A percentile compares a stretch with the other conserved stretches of the same genome.
These are phyloP conservation scores for Decapterus maruadsi DNA, from an alignment of 2,797 vertebrate genomes.

Conservation along the genomic window DNA sequence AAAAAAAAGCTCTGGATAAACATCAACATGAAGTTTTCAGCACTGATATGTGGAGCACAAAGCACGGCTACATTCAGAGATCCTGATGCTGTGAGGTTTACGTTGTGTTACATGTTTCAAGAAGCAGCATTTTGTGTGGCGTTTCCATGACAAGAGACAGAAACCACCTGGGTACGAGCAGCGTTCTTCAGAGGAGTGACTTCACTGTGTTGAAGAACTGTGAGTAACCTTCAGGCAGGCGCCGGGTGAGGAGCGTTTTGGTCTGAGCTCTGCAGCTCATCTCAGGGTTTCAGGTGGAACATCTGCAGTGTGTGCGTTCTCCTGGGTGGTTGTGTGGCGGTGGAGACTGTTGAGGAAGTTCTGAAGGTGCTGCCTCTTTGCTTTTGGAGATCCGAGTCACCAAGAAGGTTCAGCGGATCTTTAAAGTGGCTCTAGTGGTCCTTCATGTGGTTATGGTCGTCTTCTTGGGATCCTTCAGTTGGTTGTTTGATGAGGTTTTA, in stretches of 20 bases:
- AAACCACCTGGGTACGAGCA: slow-evolving; percentile 22
- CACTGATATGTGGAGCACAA: neutral
- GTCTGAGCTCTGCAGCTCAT: neutral
- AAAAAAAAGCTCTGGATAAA: too few relatives aligned
- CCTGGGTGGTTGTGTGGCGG: neutral
- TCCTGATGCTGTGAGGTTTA: slow-evolving; percentile 23
- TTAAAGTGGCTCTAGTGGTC: neutral
- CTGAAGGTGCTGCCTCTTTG: too few relatives aligned
- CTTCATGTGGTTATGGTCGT: too few relatives aligned
- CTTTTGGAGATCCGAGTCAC: too few relatives aligned
- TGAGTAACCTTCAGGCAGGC: neutral
- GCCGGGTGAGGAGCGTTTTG: neutral
- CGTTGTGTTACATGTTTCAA: slow-evolving; percentile 35
- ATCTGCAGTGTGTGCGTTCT: neutral
- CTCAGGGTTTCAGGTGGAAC: neutral
- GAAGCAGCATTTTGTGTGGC: slow-evolving; percentile 51
- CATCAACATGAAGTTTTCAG: too few relatives aligned
- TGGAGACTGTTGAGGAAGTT: too few relatives aligned
- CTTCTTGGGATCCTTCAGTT: too few relatives aligned
- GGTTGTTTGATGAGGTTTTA: too few relatives aligned
- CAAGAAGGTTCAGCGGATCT: too few relatives aligned
- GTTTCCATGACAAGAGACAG: slow-evolving; percentile 36
- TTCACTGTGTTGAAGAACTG: neutral
- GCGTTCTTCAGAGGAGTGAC: slow-evolving; percentile 2
- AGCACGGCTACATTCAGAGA: slow-evolving; percentile 34